These are phyloP conservation scores for Tinea semifulvella DNA, from an alignment of 2,888 invertebrate genomes.

Conservation along the genomic window DNA sequence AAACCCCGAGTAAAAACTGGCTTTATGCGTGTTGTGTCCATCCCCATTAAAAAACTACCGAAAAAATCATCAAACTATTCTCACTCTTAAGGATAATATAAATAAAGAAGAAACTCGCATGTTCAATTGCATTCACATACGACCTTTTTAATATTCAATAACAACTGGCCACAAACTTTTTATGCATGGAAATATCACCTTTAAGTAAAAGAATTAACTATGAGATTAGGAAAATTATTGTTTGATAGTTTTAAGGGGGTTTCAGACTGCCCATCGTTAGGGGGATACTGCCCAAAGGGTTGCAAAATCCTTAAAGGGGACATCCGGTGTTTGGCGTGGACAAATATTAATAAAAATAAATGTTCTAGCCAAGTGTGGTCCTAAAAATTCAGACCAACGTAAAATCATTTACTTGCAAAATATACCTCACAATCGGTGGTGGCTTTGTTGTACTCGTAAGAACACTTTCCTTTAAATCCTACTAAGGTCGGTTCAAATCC, in stretches of 20 bases:
- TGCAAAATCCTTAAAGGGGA: constrained; percentile 22
- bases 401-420: too few relatives aligned
- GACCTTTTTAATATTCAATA: neutral
- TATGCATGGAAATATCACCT: neutral
- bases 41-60: constrained; percentile 12
- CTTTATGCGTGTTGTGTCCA: constrained; percentile 11
- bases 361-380: too few relatives aligned
- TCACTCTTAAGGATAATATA: neutral
- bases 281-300: constrained; percentile 59
- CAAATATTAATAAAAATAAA: too few relatives aligned
- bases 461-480: too few relatives aligned
- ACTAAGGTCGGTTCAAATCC: too few relatives aligned
- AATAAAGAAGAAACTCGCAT: neutral
- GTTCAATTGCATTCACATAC: neutral
- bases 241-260: constrained; percentile 27
- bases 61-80: neutral
- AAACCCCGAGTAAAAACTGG: too few relatives aligned
- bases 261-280: constrained; percentile 57
- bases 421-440: too few relatives aligned
- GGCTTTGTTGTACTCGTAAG: too few relatives aligned
- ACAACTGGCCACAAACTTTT: neutral
- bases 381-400: too few relatives aligned
- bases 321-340: too few relatives aligned
- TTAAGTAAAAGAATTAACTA: neutral
- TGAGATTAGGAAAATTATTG: neutral